phyloP scores from a whole-genome alignment of 1,140 invertebrate genomes.

The Solenopsis fugax region DNA sequence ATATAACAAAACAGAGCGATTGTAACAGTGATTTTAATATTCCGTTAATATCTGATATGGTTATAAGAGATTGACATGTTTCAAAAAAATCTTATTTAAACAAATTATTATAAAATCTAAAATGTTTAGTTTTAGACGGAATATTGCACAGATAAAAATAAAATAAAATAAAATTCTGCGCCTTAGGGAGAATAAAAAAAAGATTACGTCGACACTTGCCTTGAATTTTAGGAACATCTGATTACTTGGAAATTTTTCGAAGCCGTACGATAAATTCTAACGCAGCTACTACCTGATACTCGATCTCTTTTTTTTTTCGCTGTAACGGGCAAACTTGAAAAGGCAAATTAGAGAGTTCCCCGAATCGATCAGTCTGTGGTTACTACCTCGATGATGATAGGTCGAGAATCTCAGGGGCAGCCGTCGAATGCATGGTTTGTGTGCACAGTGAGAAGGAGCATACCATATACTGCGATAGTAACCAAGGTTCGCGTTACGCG shows the following conservation, averaged over 20 bases:
- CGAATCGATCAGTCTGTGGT: conserved; percentile 54
- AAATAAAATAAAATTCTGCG: background rate
- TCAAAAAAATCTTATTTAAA: background rate
- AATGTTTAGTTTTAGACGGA: background rate
- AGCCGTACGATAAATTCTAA: conserved; percentile 17
- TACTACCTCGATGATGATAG: conserved; percentile 45
- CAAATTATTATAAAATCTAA: conserved; percentile 1
- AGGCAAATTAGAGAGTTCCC: conserved; percentile 59
- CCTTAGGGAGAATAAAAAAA: background rate
- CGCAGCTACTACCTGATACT: conserved; percentile 26
- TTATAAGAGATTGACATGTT: background rate
- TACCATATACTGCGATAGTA: background rate
- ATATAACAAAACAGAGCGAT: background rate
- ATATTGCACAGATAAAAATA: background rate
- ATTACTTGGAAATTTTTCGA: conserved; percentile 41
- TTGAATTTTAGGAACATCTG: background rate
- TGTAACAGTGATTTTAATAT: background rate
- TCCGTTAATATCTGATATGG: background rate
- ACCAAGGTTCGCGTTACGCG: conserved; percentile 14
- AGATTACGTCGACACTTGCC: background rate
- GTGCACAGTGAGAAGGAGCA: conserved; percentile 28
- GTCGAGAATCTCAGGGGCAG: conserved; percentile 51
- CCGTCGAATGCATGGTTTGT: conserved; percentile 17
- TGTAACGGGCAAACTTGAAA: conserved; percentile 45
- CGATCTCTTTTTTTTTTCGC: background rate